A percentile compares a stretch with the other conserved stretches of the same genome.
These are phyloP conservation scores for Blomia tropicalis DNA, from an alignment of 2,888 invertebrate genomes.

Conservation along the genomic window DNA sequence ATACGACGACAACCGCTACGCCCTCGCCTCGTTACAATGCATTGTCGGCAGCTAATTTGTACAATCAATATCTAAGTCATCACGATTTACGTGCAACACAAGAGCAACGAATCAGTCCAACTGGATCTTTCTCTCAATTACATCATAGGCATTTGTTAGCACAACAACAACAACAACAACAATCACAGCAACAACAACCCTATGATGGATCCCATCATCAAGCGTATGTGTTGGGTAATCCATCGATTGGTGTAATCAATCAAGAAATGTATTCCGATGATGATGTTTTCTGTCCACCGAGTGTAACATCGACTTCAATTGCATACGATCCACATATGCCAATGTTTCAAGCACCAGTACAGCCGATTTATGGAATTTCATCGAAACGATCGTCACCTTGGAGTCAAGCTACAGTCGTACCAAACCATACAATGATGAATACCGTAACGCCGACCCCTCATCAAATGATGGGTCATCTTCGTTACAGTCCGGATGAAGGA, in stretches of 20 bases:
- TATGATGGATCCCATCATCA: background rate
- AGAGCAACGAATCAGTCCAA: background rate
- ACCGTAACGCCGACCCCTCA: conserved; percentile 62
- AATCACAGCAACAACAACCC: conserved; percentile 1
- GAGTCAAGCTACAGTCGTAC: conserved; percentile 13
- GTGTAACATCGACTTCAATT: background rate
- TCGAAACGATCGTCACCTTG: background rate
- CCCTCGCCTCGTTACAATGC: background rate
- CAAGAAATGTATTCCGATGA: background rate
- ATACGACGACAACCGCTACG: background rate
- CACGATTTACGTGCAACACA: background rate
- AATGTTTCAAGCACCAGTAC: background rate
- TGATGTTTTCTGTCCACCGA: background rate
- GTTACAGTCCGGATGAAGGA: conserved; percentile 74
- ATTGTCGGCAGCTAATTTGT: background rate
- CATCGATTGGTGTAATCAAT: background rate
- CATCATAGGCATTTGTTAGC: background rate
- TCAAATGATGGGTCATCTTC: conserved; percentile 60
- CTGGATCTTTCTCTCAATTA: background rate
- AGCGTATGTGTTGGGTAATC: background rate
- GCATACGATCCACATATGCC: background rate
- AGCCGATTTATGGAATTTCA: background rate
- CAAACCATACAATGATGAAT: conserved; percentile 10
- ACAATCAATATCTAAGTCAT: conserved; percentile 14
- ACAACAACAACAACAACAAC: conserved; percentile 5